Evolutionary conservation across 2,113 vertebrate genomes (phyloP).

Genomic region (Semicossyphus pulcher): DNA sequence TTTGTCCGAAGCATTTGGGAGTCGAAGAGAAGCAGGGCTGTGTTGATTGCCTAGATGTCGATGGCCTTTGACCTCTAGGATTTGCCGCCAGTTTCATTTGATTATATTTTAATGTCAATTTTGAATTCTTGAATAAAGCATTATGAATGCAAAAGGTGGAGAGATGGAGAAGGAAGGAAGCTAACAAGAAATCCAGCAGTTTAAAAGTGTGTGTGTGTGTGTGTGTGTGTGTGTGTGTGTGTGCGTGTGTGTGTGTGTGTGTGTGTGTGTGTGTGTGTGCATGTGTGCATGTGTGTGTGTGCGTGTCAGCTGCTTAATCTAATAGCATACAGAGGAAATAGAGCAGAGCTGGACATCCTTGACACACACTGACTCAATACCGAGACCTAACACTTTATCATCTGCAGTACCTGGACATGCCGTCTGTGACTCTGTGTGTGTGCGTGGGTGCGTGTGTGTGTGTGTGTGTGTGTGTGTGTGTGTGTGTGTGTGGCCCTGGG

Average conservation of each 20-base stretch:
- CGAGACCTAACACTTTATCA: conserved; percentile 74
- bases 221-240: conserved; percentile 17
- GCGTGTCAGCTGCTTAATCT: conserved; percentile 55
- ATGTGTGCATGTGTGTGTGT: conserved; percentile 13
- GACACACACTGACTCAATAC: conserved; percentile 72
- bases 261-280: conserved; percentile 9
- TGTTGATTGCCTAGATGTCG: too few relatives aligned
- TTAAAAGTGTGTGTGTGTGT: background rate
- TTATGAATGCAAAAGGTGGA: too few relatives aligned
- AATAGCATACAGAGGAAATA: conserved; percentile 67
- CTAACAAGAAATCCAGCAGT: conserved; percentile 3
- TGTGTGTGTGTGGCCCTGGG: conserved; percentile 62
- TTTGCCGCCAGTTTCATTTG: too few relatives aligned
- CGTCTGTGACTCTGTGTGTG: conserved; percentile 35
- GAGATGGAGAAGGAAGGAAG: too few relatives aligned
- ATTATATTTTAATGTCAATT: too few relatives aligned
- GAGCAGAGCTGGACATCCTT: conserved; percentile 71
- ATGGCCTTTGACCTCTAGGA: too few relatives aligned
- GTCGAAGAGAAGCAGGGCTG: too few relatives aligned
- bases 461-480: conserved; percentile 35
- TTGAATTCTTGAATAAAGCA: too few relatives aligned
- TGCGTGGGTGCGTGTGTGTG: conserved; percentile 32
- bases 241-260: conserved; percentile 20
- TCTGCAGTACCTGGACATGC: conserved; percentile 64
- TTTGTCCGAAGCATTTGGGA: too few relatives aligned